Evolutionary conservation across 1,140 invertebrate species (phyloP).

Genomic region (Brachionus rotundiformis): DNA sequence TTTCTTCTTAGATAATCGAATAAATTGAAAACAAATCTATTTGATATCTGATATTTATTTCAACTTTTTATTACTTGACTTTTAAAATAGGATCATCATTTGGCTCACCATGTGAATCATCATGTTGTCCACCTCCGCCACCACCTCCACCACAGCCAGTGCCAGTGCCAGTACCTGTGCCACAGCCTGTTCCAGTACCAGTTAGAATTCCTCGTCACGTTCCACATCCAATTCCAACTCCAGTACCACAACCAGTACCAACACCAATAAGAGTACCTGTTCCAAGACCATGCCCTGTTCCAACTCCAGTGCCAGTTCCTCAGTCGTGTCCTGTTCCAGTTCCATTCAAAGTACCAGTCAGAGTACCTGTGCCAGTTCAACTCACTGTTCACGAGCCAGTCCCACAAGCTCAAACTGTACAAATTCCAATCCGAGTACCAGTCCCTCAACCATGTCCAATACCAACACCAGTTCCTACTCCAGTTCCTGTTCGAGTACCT

Average conservation of each 20-base stretch:
- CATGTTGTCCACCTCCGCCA: background rate
- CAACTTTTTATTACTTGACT: background rate
- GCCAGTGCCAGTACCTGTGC: conserved; percentile 22
- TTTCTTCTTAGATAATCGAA: too few relatives aligned
- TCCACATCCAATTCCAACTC: conserved; percentile 11
- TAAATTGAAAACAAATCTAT: background rate
- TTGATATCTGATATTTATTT: too few relatives aligned
- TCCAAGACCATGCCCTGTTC: background rate
- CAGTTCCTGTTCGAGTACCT: too few relatives aligned
- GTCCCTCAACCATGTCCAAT: background rate
- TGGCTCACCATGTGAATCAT: background rate
- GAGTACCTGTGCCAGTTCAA: conserved; percentile 2
- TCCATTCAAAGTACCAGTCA: background rate
- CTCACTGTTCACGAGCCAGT: background rate
- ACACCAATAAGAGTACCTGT: background rate
- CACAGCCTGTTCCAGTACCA: background rate
- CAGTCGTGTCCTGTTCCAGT: background rate
- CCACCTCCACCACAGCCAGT: background rate
- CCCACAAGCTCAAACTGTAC: conserved; percentile 15
- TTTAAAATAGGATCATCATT: background rate
- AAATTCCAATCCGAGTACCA: conserved; percentile 19
- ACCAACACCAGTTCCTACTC: background rate
- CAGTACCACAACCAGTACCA: background rate
- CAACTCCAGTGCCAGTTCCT: background rate
- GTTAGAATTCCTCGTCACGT: conserved; percentile 11